Conservation (phyloP, 2,113 vertebrate species). For the Epinephelus moara region DNA sequence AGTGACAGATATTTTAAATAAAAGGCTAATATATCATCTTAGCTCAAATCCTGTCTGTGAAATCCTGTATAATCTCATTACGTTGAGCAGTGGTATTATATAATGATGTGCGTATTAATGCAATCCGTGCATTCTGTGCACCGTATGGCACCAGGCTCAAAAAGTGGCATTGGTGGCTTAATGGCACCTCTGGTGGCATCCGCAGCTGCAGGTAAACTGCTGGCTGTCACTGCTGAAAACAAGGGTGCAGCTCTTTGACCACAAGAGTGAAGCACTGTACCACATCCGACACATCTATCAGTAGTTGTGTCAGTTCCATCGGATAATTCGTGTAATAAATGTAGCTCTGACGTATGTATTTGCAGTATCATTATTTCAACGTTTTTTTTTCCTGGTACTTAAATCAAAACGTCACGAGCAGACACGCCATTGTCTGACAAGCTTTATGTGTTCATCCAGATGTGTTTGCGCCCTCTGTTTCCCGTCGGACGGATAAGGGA, state of each 20-base stretch:
- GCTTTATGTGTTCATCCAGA: not conserved
- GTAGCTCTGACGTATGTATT: not conserved
- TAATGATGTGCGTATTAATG: constrained; percentile 13
- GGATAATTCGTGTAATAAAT: constrained; percentile 9
- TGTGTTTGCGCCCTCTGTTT: constrained; percentile 56
- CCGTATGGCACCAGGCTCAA: not conserved
- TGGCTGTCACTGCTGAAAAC: constrained; percentile 11
- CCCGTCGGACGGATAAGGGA: constrained; percentile 69
- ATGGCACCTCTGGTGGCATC: not conserved
- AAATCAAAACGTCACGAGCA: not conserved
- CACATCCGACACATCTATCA: not conserved
- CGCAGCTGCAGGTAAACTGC: not conserved
- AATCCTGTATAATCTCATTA: constrained; percentile 23
- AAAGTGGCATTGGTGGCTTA: not conserved
- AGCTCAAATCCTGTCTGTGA: constrained; percentile 6
- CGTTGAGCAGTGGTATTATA: not conserved
- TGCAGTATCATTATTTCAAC: rapidly evolving
- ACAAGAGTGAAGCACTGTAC: constrained; percentile 27
- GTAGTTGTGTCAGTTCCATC: not conserved
- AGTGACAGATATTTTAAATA: not conserved
- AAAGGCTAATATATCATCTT: not conserved
- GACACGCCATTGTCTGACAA: rapidly evolving
- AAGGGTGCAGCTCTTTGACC: constrained; percentile 39
- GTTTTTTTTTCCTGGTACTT: not conserved
- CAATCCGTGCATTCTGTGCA: not conserved